These are phyloP conservation scores for Sardinella longiceps DNA, from an alignment of 2,797 vertebrate genomes.

Conservation along the genomic window DNA sequence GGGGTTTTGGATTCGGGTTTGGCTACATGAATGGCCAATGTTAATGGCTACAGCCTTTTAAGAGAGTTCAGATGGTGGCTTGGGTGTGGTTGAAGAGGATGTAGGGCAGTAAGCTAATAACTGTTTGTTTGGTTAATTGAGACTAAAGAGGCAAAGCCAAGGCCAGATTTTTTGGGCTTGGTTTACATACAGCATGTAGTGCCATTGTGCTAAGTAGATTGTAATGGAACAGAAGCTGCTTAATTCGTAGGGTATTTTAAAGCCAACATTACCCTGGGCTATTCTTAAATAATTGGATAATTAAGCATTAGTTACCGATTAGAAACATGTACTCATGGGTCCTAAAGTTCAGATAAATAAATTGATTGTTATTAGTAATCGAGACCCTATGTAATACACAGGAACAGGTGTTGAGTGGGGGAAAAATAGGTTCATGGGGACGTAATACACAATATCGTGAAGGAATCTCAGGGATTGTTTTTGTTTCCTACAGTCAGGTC, in stretches of 20 bases:
- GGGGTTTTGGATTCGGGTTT: neutral
- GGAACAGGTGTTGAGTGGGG: neutral
- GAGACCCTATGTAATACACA: neutral
- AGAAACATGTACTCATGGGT: neutral
- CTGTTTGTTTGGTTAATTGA: neutral
- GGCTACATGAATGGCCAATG: neutral
- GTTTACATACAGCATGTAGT: neutral
- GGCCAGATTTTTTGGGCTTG: neutral
- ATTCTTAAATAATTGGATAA: neutral
- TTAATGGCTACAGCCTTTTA: neutral
- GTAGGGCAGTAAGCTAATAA: too few relatives aligned
- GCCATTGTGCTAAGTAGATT: neutral
- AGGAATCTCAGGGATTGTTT: neutral
- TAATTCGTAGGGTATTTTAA: neutral
- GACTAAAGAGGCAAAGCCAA: neutral
- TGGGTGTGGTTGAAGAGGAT: neutral
- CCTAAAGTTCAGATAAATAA: neutral
- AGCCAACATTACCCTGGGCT: neutral
- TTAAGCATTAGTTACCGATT: neutral
- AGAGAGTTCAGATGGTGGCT: neutral
- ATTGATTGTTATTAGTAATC: neutral
- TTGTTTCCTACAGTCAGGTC: neutral
- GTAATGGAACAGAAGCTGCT: neutral
- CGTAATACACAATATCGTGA: neutral
- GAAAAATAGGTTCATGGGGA: neutral